phyloP scores from a whole-genome alignment of 2,888 invertebrate species.

The Ptychoptera contaminata region DNA sequence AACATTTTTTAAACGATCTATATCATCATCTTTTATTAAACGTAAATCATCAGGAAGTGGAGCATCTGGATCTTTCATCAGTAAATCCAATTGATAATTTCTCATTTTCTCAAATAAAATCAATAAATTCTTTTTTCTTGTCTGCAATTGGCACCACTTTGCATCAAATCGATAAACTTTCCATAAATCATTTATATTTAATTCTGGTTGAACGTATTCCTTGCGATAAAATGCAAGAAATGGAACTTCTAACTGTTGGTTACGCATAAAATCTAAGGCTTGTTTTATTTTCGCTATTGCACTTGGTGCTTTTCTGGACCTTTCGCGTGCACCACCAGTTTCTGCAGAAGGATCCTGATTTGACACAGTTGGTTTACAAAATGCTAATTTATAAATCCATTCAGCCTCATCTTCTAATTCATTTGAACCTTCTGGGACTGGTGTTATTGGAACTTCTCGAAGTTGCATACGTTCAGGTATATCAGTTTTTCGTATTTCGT shows the following conservation, averaged over 20 bases:
- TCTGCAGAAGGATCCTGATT: slow-evolving; percentile 43
- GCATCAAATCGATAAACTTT: slow-evolving; percentile 93
- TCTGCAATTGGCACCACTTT: slow-evolving; percentile 83
- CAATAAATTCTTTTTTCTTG: slow-evolving; percentile 67
- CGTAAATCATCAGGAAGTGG: slow-evolving; percentile 71
- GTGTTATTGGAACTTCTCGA: slow-evolving; percentile 69
- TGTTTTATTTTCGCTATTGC: slow-evolving; percentile 83
- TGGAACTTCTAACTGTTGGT: slow-evolving; percentile 90
- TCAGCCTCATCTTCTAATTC: slow-evolving; percentile 90
- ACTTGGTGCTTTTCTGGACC: slow-evolving; percentile 46
- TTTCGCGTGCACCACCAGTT: slow-evolving; percentile 31
- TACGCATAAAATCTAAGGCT: slow-evolving; percentile 89
- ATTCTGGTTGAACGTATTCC: slow-evolving; percentile 89
- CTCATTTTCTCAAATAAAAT: slow-evolving; percentile 83
- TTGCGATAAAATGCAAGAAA: slow-evolving; percentile 98
- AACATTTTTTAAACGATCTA: slow-evolving; percentile 57
- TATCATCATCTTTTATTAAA: slow-evolving; percentile 70
- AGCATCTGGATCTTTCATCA: slow-evolving; percentile 68
- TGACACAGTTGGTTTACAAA: slow-evolving; percentile 68
- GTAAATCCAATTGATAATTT: slow-evolving; percentile 67
- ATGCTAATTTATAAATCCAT: slow-evolving; percentile 94
- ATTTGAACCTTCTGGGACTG: slow-evolving; percentile 65
- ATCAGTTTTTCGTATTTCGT: slow-evolving; percentile 76
- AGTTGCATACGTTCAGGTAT: slow-evolving; percentile 87
- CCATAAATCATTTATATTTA: slow-evolving; percentile 93